phyloP scores from a whole-genome alignment of 2,888 invertebrate species.

The Drosophila pegasa region DNA sequence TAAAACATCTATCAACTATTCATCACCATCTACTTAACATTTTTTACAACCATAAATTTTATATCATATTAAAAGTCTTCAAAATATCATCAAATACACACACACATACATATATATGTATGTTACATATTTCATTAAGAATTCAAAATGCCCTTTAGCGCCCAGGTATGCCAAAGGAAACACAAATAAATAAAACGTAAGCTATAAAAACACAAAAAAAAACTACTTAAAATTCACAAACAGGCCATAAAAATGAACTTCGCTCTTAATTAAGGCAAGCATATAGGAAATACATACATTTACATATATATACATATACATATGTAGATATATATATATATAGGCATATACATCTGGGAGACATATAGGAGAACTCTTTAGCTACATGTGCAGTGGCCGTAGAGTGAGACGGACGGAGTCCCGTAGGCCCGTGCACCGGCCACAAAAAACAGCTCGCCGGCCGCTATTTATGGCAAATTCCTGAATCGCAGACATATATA shows the following conservation, averaged over 20 bases:
- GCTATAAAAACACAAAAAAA: constrained; percentile 7
- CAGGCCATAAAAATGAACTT: constrained; percentile 25
- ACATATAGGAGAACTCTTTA: constrained; percentile 30
- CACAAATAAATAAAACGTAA: constrained; percentile 9
- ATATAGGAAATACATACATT: constrained; percentile 1
- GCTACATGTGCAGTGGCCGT: constrained; percentile 13
- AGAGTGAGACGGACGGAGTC: not conserved
- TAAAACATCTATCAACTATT: fast-evolving
- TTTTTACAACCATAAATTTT: not conserved
- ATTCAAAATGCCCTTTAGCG: not conserved
- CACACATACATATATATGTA: not conserved
- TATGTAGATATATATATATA: not conserved
- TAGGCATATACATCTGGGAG: constrained; percentile 4
- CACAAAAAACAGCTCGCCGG: constrained; percentile 53
- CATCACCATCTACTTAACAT: not conserved
- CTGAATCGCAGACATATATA: constrained; percentile 61
- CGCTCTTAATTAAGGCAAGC: constrained; percentile 25
- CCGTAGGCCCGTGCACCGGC: constrained; percentile 28
- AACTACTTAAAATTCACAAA: constrained; percentile 29
- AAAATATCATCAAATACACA: not conserved
- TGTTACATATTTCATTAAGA: not conserved
- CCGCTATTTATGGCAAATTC: constrained; percentile 76
- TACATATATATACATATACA: not conserved
- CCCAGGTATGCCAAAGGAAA: not conserved
- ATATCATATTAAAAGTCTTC: not conserved